A percentile compares a stretch with the other conserved stretches of the same genome.
phyloP scores from a whole-genome alignment of 2,888 invertebrate species.

The Stramonita haemastoma region DNA sequence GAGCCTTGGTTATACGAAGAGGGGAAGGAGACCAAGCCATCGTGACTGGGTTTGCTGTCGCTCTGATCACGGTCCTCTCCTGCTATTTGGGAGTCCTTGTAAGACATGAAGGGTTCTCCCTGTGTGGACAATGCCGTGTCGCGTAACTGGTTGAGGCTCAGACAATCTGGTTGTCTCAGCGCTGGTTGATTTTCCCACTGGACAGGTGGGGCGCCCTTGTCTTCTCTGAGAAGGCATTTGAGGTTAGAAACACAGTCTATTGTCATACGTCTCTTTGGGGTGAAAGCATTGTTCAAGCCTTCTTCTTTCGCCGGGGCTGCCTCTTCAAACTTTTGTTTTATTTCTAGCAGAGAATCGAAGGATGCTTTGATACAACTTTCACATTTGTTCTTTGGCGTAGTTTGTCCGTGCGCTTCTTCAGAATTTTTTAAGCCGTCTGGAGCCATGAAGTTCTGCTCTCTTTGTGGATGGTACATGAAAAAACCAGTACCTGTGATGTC shows the following conservation, averaged over 20 bases:
- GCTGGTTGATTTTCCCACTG: background rate
- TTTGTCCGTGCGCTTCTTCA: too few species aligned
- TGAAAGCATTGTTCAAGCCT: background rate
- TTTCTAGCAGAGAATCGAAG: background rate
- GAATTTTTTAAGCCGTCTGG: too few species aligned
- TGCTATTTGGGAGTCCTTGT: background rate
- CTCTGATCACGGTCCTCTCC: background rate
- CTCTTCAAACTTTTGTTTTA: background rate
- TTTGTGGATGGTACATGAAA: too few species aligned
- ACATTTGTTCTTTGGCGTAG: too few species aligned
- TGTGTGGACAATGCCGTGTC: background rate
- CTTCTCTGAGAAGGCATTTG: background rate
- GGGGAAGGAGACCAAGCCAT: background rate
- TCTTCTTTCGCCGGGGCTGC: background rate
- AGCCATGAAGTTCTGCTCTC: too few species aligned
- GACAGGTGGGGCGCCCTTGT: background rate
- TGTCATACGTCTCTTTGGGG: background rate
- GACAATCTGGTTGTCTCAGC: background rate
- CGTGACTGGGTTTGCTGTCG: too few species aligned
- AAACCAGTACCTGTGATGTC: too few species aligned
- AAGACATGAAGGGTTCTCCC: background rate
- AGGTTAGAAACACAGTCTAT: background rate
- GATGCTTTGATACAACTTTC: too few species aligned
- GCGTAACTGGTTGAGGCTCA: background rate
- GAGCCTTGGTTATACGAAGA: background rate